Base-by-base conservation (phyloP, 2,888 invertebrate genomes). In the Lasius platythorax region DNA sequence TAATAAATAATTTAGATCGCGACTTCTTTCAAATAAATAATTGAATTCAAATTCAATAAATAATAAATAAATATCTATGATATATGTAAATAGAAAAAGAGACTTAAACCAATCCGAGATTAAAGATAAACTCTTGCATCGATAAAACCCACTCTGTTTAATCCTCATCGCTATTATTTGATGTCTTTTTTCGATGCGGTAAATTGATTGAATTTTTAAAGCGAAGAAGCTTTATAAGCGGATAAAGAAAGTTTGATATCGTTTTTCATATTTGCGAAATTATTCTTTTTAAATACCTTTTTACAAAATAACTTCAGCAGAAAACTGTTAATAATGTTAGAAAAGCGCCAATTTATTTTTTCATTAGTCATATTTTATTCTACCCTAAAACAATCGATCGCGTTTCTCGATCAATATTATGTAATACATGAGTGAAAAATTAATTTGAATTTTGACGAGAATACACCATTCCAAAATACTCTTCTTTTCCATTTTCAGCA, bases 131-230 rank as follows among this genome's bases (percentile, higher is more conserved):
- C n/a, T 40, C 9, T 46, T 28, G 37, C 9, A 37, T 40, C 67
- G 15, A 66, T 66, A 18, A 78, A 68, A 30, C 0, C 8, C 9
- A n/a, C 6, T 30, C 30, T n/a, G 0, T 68, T 6, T 50, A 78
- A 68, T 78, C n/a, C 11, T 11, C 15, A 6, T n/a, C 11, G 15
- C 8, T 28, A 30, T 68, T 28, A 43, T 78, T 68, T 40, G 9
- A 56, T 5, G 2, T 12, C 18, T 67, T 76, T 76, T 66, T 37
- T 3, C 6, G 9, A 3, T 3, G 33, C 1, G 6, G 15, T 2
- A n/a, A 12, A 63, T 9, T 12, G 40, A 30, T 63, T 46, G n/a
- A 74, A 74, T 64, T 64, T 75, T 50, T 33, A n/a, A 64, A 64
- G n/a, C 30, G 1, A 67, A 66, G 11, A 33, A 3, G 8, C 2